Evolutionary conservation across 2,888 invertebrate species (phyloP).

Genomic region (Hemistola chrysoprasaria): DNA sequence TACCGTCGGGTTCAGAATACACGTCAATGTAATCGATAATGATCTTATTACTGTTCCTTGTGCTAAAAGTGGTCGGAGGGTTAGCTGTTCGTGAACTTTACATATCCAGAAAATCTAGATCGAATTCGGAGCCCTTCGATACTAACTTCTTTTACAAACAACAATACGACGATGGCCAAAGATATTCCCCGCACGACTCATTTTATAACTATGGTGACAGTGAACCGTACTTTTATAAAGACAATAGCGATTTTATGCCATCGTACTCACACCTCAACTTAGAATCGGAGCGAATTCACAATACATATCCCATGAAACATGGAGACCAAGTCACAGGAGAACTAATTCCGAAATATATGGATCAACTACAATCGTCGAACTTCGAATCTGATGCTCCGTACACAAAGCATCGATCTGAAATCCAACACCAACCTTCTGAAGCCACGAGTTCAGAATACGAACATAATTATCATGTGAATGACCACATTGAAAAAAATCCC

Average conservation of each 20-base stretch:
- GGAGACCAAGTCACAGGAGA: too few species aligned
- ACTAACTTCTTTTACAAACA: constrained; percentile 46
- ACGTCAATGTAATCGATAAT: constrained; percentile 40
- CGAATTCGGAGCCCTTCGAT: constrained; percentile 38
- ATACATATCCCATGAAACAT: too few species aligned
- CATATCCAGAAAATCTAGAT: constrained; percentile 42
- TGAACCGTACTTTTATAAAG: background rate
- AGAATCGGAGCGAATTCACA: too few species aligned
- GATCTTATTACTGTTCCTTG: constrained; percentile 41
- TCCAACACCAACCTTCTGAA: constrained; percentile 46
- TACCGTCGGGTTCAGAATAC: constrained; percentile 34
- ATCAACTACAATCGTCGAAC: constrained; percentile 36
- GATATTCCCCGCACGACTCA: constrained; percentile 27
- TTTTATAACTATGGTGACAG: background rate
- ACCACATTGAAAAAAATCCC: constrained; percentile 61
- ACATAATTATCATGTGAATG: constrained; percentile 49
- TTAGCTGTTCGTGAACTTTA: constrained; percentile 41
- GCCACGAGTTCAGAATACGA: constrained; percentile 31
- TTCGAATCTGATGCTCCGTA: constrained; percentile 40
- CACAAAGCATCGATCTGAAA: constrained; percentile 44
- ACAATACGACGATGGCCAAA: constrained; percentile 36
- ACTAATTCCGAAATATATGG: constrained; percentile 32
- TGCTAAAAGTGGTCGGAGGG: constrained; percentile 41
- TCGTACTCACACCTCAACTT: too few species aligned
- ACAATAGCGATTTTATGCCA: too few species aligned